Conservation (phyloP, 2,888 invertebrate genomes). For the Cryptus viduatorius region DNA sequence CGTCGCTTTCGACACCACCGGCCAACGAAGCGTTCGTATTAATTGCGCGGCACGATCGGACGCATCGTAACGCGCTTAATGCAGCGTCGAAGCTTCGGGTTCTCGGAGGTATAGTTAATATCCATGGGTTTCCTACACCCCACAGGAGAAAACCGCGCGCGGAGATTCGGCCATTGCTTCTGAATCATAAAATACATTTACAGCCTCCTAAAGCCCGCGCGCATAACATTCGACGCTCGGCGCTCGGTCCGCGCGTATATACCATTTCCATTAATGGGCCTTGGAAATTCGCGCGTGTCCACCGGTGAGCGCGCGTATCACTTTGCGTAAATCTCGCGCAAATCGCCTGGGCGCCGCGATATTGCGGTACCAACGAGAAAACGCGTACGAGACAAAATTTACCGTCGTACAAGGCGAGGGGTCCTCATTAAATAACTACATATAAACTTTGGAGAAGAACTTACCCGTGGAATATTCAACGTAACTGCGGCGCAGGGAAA, state of each 20-base stretch:
- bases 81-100: conserved; percentile 10
- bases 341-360: not conserved
- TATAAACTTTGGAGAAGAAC: not conserved
- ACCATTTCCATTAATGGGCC: conserved; percentile 49
- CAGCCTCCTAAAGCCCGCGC: conserved; percentile 48
- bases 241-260: conserved; percentile 2
- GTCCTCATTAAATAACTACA: conserved; percentile 13
- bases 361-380: not conserved
- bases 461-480: not conserved
- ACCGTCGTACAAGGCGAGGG: conserved; percentile 32
- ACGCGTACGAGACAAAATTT: conserved; percentile 28
- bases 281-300: conserved; percentile 22
- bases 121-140: conserved; percentile 16
- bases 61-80: conserved; percentile 34
- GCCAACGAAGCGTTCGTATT: not conserved
- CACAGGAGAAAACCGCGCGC: conserved; percentile 20
- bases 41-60: conserved; percentile 33
- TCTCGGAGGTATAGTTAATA: conserved; percentile 39
- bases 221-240: conserved; percentile 29
- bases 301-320: conserved; percentile 35
- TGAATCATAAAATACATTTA: conserved; percentile 56
- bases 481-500: conserved; percentile 1
- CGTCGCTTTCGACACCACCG: conserved; percentile 30
- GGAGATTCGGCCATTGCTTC: conserved; percentile 40
- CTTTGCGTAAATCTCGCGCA: conserved; percentile 46